Percentiles rank a stretch among this genome's conserved stretches.
These are phyloP conservation scores for Notospermus geniculatus DNA, from an alignment of 1,140 invertebrate species.

Conservation along the genomic window DNA sequence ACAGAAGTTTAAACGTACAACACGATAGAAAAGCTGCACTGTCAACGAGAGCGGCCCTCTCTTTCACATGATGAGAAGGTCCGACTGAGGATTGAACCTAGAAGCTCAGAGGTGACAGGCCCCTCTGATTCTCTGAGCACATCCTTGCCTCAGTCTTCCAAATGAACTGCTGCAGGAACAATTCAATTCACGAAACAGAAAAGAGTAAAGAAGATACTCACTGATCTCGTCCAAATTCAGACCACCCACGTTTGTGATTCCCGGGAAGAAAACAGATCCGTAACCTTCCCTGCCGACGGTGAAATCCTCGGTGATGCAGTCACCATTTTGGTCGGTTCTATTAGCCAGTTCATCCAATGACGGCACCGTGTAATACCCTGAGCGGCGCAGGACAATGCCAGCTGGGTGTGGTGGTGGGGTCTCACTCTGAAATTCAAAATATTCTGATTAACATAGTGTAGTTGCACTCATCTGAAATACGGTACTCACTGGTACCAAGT, in stretches of 20 bases:
- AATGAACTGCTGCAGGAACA: too few species aligned
- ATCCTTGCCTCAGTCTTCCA: too few species aligned
- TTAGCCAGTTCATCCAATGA: constrained; percentile 70
- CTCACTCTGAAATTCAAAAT: constrained; percentile 2
- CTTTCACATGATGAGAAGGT: too few species aligned
- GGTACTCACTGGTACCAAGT: too few species aligned
- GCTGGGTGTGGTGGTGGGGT: constrained; percentile 54
- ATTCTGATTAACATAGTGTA: too few species aligned
- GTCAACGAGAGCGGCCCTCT: too few species aligned
- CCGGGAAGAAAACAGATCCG: constrained; percentile 84
- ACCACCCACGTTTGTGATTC: constrained; percentile 79
- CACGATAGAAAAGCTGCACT: too few species aligned
- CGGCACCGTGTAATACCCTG: constrained; percentile 85
- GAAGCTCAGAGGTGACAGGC: too few species aligned
- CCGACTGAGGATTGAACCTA: too few species aligned
- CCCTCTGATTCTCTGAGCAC: too few species aligned
- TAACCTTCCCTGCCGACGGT: constrained; percentile 86
- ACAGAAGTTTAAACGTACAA: constrained; percentile 9
- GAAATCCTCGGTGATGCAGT: constrained; percentile 85
- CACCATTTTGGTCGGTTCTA: constrained; percentile 68
- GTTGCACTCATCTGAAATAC: too few species aligned
- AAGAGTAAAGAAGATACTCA: constrained; percentile 43
- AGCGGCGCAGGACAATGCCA: constrained; percentile 58
- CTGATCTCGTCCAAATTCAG: constrained; percentile 86
- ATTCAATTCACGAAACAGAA: neutral